These are phyloP conservation scores for Hypsopygia costalis DNA, from an alignment of 2,888 invertebrate species.

Conservation along the genomic window DNA sequence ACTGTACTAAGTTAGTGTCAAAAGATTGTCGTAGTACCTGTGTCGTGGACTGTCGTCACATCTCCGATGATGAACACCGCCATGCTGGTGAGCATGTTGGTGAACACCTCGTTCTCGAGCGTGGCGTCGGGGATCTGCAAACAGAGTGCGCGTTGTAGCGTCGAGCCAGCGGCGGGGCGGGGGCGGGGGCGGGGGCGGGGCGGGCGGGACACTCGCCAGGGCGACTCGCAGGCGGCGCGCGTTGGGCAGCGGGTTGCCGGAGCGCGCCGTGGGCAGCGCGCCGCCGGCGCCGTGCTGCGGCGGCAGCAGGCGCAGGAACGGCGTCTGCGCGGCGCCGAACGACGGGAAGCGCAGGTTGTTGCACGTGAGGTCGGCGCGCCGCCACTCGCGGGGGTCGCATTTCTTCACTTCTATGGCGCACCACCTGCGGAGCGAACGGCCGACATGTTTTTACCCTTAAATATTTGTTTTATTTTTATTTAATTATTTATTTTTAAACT, in stretches of 20 bases:
- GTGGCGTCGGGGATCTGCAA: conserved; percentile 8
- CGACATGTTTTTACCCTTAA: no score
- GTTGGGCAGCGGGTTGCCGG: conserved; percentile 23
- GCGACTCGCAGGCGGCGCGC: conserved; percentile 8
- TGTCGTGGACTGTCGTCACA: conserved; percentile 28
- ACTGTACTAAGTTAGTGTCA: no score
- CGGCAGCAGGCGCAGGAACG: conserved; percentile 25
- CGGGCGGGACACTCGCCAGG: conserved; percentile 8
- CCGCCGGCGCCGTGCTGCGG: conserved; percentile 20
- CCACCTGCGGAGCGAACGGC: conserved; percentile 19
- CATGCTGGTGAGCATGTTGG: conserved; percentile 10
- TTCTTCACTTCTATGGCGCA: conserved; percentile 24
- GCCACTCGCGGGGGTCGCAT: conserved; percentile 20
- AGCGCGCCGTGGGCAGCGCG: conserved; percentile 12
- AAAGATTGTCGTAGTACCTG: conserved; percentile 3
- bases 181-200: background rate
- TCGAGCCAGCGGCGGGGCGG: background rate
- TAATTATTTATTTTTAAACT: no score
- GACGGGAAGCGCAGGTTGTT: conserved; percentile 25
- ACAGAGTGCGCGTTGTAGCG: background rate
- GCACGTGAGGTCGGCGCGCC: conserved; percentile 25
- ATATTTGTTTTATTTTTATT: no score
- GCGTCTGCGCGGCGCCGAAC: conserved; percentile 23
- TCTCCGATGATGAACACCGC: conserved; percentile 23
- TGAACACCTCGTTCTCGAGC: conserved; percentile 6